Conservation (phyloP, 2,888 invertebrate genomes). For the Folsomia manolachei region DNA sequence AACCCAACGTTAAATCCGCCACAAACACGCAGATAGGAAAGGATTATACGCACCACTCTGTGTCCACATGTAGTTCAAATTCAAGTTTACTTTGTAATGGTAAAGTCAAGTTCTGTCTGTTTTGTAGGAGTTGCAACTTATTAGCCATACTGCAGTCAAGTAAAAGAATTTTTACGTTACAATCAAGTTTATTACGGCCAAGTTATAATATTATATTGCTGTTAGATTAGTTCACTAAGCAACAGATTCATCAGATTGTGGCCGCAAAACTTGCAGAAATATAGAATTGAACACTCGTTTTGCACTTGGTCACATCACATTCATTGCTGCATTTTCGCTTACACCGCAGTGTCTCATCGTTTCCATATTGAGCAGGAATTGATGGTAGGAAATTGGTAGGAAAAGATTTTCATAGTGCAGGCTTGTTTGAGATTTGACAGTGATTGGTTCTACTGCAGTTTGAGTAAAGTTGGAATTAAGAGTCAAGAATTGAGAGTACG, state of each 20-base stretch:
- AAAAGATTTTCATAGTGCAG: background rate
- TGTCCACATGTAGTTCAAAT: conserved; percentile 30
- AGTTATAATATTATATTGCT: conserved; percentile 8
- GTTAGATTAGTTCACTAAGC: background rate
- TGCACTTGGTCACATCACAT: background rate
- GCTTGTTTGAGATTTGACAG: too few relatives aligned
- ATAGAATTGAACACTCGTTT: conserved; percentile 4
- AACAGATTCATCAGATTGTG: background rate
- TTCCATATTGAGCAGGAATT: background rate
- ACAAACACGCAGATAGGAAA: conserved; percentile 31
- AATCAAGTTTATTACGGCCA: background rate
- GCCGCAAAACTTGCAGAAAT: background rate
- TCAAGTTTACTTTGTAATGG: too few relatives aligned
- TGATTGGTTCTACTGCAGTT: too few relatives aligned
- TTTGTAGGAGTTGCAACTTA: background rate
- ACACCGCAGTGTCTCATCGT: background rate
- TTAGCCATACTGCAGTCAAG: background rate
- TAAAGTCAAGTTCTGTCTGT: conserved; percentile 9
- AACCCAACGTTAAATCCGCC: background rate
- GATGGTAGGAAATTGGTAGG: too few relatives aligned
- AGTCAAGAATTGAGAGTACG: background rate
- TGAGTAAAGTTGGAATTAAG: too few relatives aligned
- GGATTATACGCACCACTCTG: conserved; percentile 39
- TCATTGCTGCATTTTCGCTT: background rate
- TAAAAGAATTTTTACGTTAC: conserved; percentile 5